Evolutionary conservation across 2,113 vertebrate genomes (phyloP).

Genomic region (Platichthys stellatus): DNA sequence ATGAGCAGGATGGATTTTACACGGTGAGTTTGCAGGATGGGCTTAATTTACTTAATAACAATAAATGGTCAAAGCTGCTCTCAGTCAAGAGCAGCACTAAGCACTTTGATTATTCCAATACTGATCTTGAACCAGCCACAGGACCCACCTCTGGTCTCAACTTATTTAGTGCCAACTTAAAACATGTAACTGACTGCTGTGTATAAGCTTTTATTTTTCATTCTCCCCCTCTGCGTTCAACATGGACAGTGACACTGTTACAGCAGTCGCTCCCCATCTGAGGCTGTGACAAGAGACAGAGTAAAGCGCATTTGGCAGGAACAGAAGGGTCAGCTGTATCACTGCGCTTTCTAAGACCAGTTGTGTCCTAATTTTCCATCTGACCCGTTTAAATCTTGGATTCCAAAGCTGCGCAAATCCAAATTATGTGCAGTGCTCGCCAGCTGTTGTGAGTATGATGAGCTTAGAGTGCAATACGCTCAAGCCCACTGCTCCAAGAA

Average conservation of each 20-base stretch:
- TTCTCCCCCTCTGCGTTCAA: conserved; percentile 2
- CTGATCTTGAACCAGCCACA: background rate
- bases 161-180: background rate
- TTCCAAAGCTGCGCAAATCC: conserved; percentile 38
- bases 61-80: background rate
- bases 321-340: background rate
- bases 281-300: background rate
- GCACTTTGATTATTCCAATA: background rate
- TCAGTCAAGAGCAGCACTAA: background rate
- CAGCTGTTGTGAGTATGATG: conserved; percentile 33
- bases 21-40: background rate
- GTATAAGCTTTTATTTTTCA: background rate
- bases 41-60: conserved; percentile 25
- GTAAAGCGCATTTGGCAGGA: background rate
- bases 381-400: conserved; percentile 13
- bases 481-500: background rate
- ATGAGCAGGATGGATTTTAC: background rate
- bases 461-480: conserved; percentile 1
- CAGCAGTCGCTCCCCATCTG: background rate
- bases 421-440: conserved; percentile 26
- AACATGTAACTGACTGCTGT: background rate
- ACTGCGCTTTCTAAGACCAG: background rate
- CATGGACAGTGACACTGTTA: background rate
- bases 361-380: conserved; percentile 1
- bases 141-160: background rate